phyloP scores from a whole-genome alignment of 1,140 invertebrate genomes.

The Zaprionus lachaisei region DNA sequence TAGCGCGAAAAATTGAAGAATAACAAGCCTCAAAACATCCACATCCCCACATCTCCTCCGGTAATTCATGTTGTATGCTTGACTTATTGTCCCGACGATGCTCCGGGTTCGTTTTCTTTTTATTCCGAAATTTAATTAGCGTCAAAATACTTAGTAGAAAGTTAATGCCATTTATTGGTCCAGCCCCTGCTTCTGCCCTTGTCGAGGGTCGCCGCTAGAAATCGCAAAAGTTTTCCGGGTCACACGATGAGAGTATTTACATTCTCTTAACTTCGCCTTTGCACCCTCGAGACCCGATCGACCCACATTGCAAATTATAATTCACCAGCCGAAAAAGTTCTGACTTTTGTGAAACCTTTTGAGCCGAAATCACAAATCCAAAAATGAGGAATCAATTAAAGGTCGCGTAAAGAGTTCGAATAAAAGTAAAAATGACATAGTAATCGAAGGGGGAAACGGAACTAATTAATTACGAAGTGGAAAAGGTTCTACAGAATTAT shows the following conservation, averaged over 20 bases:
- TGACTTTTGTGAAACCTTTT: slow-evolving; percentile 51
- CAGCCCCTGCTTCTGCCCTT: background rate
- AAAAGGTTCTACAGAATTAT: background rate
- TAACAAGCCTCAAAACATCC: slow-evolving; percentile 45
- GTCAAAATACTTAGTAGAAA: slow-evolving; percentile 61
- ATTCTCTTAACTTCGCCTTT: slow-evolving; percentile 17
- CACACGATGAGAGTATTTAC: slow-evolving; percentile 57
- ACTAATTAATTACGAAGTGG: background rate
- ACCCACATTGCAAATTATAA: slow-evolving; percentile 41
- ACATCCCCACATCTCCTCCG: background rate
- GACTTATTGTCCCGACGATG: slow-evolving; percentile 58
- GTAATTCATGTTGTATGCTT: slow-evolving; percentile 70
- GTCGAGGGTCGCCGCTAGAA: slow-evolving; percentile 19
- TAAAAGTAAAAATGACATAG: background rate
- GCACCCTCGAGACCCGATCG: slow-evolving; percentile 9
- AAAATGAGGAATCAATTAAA: slow-evolving; percentile 52
- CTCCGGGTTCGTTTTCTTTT: slow-evolving; percentile 45
- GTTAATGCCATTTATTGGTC: slow-evolving; percentile 43
- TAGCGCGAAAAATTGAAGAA: slow-evolving; percentile 76
- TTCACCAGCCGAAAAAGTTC: slow-evolving; percentile 51
- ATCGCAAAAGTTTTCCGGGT: slow-evolving; percentile 66
- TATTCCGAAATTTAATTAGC: slow-evolving; percentile 68
- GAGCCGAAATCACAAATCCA: slow-evolving; percentile 33
- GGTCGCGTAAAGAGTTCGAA: slow-evolving; percentile 26
- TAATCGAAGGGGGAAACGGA: background rate